Percentiles rank a stretch among this genome's conserved stretches.
Evolutionary conservation across 2,888 invertebrate species (phyloP).

Genomic region (Helleia helle): DNA sequence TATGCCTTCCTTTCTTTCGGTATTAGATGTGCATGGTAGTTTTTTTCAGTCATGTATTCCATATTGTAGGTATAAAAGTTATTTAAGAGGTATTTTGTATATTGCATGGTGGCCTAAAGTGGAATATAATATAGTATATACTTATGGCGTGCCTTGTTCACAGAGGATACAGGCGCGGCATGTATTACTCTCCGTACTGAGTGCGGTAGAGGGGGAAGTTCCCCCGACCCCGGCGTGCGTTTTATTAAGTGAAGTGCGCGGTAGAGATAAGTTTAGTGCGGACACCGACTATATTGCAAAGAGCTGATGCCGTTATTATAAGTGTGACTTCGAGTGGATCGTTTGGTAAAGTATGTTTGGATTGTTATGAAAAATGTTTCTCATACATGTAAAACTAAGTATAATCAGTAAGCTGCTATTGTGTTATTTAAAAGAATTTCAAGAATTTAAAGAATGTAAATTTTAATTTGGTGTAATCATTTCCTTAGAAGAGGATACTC

Average conservation of each 20-base stretch:
- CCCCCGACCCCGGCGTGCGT: constrained; percentile 30
- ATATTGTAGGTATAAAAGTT: constrained; percentile 7
- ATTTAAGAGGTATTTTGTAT: constrained; percentile 1
- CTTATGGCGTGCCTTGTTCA: constrained; percentile 62
- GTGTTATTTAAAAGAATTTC: not conserved
- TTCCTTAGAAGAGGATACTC: not conserved
- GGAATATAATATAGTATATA: constrained; percentile 13
- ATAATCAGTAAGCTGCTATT: not conserved
- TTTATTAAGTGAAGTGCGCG: constrained; percentile 23
- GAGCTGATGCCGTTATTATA: not conserved
- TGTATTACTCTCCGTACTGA: constrained; percentile 82
- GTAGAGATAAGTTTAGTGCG: constrained; percentile 24
- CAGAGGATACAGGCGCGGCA: constrained; percentile 81
- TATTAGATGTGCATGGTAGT: constrained; percentile 24
- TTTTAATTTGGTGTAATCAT: not conserved
- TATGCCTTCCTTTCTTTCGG: constrained; percentile 26
- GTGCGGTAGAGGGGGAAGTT: constrained; percentile 42
- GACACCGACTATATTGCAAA: constrained; percentile 14
- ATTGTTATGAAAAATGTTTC: not conserved
- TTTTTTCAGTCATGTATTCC: constrained; percentile 10
- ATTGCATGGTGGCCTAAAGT: constrained; percentile 11
- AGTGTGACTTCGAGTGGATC: constrained; percentile 4
- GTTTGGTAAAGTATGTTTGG: constrained; percentile 5
- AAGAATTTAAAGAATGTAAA: not conserved
- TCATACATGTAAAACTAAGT: not conserved